phyloP scores from a whole-genome alignment of 2,113 vertebrate genomes.

The Pollachius pollachius region DNA sequence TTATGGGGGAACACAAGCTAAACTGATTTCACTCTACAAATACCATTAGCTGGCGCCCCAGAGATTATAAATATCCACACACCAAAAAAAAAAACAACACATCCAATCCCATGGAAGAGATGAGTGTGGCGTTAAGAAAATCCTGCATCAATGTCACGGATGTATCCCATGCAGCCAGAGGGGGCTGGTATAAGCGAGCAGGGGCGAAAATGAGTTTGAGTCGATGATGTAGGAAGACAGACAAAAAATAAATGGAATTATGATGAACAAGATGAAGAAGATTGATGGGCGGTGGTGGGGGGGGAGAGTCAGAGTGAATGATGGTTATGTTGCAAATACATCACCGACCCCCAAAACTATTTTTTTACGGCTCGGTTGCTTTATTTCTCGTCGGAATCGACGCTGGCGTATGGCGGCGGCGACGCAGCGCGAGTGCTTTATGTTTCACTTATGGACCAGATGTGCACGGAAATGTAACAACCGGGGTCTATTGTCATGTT shows the following conservation, averaged over 20 bases:
- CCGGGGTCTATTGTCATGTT: too few relatives aligned
- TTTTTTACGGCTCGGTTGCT: too few relatives aligned
- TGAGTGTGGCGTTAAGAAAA: conserved; percentile 55
- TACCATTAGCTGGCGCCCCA: conserved; percentile 63
- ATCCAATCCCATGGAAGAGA: conserved; percentile 51
- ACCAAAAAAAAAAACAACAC: conserved; percentile 3
- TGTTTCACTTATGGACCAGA: too few relatives aligned
- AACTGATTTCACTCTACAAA: conserved; percentile 68
- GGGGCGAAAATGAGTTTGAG: conserved; percentile 32
- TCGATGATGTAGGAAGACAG: conserved; percentile 37
- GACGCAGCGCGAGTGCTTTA: too few relatives aligned
- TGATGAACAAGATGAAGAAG: background rate
- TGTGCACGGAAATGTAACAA: too few relatives aligned
- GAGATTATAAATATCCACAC: conserved; percentile 66
- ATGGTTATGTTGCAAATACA: too few relatives aligned
- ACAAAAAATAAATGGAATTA: conserved; percentile 1
- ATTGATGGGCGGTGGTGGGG: background rate
- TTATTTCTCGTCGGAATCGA: too few relatives aligned
- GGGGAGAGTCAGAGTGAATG: background rate
- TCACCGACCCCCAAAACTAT: too few relatives aligned
- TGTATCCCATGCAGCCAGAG: conserved; percentile 43
- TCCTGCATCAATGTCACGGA: conserved; percentile 57
- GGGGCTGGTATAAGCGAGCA: conserved; percentile 41
- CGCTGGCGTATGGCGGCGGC: too few relatives aligned
- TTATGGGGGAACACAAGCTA: conserved; percentile 63